Base-by-base conservation (phyloP, 35 echinoderm and acorn worm genomes). In the Apostichopus californicus region DNA sequence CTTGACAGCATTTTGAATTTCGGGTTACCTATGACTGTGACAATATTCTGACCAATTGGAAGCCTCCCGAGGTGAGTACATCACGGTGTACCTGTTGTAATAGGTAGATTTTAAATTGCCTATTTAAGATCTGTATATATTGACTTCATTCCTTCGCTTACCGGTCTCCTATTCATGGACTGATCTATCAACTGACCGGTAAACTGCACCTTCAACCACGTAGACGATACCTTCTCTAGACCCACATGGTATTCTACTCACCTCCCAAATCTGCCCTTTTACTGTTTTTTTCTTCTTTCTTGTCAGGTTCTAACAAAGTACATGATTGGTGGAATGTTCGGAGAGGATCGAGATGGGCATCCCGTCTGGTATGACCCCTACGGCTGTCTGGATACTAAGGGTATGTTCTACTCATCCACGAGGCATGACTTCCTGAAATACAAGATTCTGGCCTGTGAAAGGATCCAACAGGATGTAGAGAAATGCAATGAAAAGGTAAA, bases 301-400 rank as follows among this genome's bases (percentile, higher is more conserved):
- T 57, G 23, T 20, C 78, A 95, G 94, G 94, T 93, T 54, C 54
- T 95, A 6, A 14, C 28, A 6, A 93, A 93, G 55, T 90, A 93
- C 26, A 90, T 93, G 78, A 78, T 92, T 2, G 94, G 94, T 58
- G 94, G 94, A 66, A 24, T 95, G 55, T 92, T 93, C 55, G 92
- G 94, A 7, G 84, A 95, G 57, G 91, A 92, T 52, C 68, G 78
- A 86, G 91, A 90, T 54, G 94, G 94, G 5, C 26, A 73, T 57
- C 91, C 87, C 0, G 87, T 95, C 13, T 95, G 94, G 94, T 93
- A 93, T 8, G 94, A 95, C 21, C 91, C 91, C 9, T 93, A 81
- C 56, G 94, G 94, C 5, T 68, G 64, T 72, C 86, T 95, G 2
- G 94, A 95, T 55, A 93, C 94, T 1, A 95, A 95, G 66, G 94